A percentile compares a stretch with the other conserved stretches of the same genome.
Conservation (phyloP, 2,113 vertebrate genomes). For the Mesoclemmys tuberculata region DNA sequence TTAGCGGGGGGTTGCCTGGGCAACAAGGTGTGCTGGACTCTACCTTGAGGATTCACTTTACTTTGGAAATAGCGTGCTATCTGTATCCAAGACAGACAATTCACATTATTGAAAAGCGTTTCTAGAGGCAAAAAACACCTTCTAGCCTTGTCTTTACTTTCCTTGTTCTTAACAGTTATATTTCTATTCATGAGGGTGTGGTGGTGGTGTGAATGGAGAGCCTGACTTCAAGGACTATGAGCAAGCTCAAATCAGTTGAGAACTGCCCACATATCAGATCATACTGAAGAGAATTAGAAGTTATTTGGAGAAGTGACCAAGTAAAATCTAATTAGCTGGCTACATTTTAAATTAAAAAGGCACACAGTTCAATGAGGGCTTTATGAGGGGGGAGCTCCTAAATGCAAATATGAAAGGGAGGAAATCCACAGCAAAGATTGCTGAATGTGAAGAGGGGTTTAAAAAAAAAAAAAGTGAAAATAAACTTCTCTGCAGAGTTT, state of each 20-base stretch:
- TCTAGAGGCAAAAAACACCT: neutral
- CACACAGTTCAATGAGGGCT: neutral
- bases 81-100: neutral
- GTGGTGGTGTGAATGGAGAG: rapidly evolving
- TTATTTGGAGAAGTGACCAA: neutral
- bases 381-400: neutral
- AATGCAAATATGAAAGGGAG: neutral
- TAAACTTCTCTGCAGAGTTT: no score
- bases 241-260: neutral
- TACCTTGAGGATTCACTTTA: neutral
- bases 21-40: neutral
- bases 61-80: neutral
- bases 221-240: rapidly evolving
- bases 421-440: neutral
- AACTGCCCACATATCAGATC: neutral
- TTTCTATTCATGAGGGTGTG: neutral
- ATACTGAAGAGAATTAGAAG: neutral
- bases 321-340: neutral
- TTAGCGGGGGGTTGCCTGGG: neutral
- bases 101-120: neutral
- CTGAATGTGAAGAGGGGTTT: neutral
- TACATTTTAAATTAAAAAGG: neutral
- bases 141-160: neutral
- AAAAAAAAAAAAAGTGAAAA: neutral
- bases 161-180: neutral